Evolutionary conservation across 2,888 invertebrate species (phyloP).

Genomic region (Hemithea aestivaria): DNA sequence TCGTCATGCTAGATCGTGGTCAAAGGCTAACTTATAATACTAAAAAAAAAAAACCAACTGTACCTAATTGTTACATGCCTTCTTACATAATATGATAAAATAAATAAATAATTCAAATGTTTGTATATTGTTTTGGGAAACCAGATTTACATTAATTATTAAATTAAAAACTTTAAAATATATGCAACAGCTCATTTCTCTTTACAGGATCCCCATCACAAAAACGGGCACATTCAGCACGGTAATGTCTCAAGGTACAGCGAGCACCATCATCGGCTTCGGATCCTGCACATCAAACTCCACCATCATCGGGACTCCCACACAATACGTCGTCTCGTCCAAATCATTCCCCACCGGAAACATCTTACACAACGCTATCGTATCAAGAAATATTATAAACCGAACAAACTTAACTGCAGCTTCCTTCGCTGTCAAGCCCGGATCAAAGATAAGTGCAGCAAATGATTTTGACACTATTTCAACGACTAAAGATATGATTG

Average conservation of each 20-base stretch:
- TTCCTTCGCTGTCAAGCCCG: slow-evolving; percentile 60
- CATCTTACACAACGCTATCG: slow-evolving; percentile 73
- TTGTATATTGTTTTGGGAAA: too few relatives aligned
- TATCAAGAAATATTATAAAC: slow-evolving; percentile 69
- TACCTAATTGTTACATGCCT: too few relatives aligned
- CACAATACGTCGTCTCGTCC: slow-evolving; percentile 67
- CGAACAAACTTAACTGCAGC: slow-evolving; percentile 53
- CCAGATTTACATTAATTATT: too few relatives aligned
- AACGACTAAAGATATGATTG: slow-evolving; percentile 73
- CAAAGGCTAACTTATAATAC: too few relatives aligned
- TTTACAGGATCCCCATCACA: slow-evolving; percentile 63
- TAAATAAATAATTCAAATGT: too few relatives aligned
- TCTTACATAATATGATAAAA: too few relatives aligned
- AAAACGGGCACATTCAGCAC: slow-evolving; percentile 69
- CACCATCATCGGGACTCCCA: slow-evolving; percentile 59
- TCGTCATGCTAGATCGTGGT: too few relatives aligned
- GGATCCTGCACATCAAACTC: slow-evolving; percentile 63
- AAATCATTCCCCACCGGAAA: slow-evolving; percentile 74
- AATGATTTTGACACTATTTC: slow-evolving; percentile 66
- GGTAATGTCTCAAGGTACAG: slow-evolving; percentile 73
- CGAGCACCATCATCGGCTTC: slow-evolving; percentile 69
- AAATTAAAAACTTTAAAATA: neutral
- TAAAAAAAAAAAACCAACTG: too few relatives aligned
- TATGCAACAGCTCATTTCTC: too few relatives aligned
- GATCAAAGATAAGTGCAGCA: slow-evolving; percentile 58